phyloP scores from a whole-genome alignment of 2,113 vertebrate species.

The Seriola aureovittata region DNA sequence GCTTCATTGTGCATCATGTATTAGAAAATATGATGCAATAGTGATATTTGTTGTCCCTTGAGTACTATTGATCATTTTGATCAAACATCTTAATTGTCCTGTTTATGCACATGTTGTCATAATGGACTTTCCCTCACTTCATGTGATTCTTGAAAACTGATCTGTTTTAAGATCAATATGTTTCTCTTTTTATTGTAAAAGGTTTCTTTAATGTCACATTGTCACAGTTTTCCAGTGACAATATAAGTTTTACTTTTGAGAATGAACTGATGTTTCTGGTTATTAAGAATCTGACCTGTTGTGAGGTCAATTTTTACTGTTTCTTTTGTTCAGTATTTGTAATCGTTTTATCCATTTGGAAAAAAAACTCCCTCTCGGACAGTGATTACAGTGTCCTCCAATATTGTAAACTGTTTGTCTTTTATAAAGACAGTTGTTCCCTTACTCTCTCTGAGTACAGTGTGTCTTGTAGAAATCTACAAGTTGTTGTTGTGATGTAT shows the following conservation, averaged over 20 bases:
- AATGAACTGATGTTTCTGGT: neutral
- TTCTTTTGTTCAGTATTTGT: neutral
- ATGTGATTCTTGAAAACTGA: neutral
- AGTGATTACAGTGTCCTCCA: neutral
- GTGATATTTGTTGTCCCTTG: neutral
- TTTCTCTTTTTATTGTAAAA: neutral
- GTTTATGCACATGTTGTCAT: neutral
- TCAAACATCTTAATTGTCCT: neutral
- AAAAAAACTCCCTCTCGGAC: neutral
- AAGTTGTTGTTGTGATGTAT: constrained; percentile 48
- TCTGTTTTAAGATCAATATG: constrained; percentile 28
- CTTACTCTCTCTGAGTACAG: constrained; percentile 23
- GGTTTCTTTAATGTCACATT: neutral
- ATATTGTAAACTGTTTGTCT: constrained; percentile 2
- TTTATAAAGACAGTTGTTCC: constrained; percentile 40
- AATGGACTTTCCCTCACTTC: neutral
- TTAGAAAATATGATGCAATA: too few species aligned
- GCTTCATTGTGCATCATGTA: too few species aligned
- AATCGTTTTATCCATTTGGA: neutral
- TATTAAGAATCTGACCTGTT: neutral
- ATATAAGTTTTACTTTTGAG: neutral
- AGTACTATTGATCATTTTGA: neutral
- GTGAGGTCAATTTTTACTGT: neutral
- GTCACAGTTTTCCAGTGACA: neutral
- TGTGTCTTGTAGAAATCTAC: constrained; percentile 28